These are phyloP conservation scores for Entosphenus tridentatus DNA, from an alignment of 2,113 vertebrate genomes.

Conservation along the genomic window DNA sequence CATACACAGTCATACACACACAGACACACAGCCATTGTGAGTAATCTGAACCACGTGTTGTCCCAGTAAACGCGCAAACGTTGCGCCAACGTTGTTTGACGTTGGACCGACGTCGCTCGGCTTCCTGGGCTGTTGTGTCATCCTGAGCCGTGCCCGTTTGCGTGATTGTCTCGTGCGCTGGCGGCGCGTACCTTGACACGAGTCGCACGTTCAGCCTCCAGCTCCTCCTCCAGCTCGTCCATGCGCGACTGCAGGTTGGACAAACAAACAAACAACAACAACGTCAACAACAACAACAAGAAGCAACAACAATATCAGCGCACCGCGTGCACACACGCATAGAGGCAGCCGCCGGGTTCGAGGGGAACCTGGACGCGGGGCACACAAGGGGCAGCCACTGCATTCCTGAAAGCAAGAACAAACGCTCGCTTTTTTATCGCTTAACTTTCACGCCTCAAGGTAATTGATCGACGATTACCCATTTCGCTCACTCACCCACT, in stretches of 20 bases:
- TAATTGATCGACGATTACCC: too few species aligned
- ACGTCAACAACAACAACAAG: not conserved
- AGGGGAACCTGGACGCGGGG: not conserved
- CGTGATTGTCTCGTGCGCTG: too few species aligned
- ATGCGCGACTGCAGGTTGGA: constrained; percentile 16
- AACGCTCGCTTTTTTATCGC: not conserved
- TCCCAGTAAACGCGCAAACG: too few species aligned
- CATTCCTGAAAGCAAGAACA: not conserved
- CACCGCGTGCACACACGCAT: not conserved
- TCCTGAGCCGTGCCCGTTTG: too few species aligned
- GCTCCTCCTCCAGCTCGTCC: constrained; percentile 28
- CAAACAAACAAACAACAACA: not conserved
- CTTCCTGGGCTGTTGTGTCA: too few species aligned
- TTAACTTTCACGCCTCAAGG: too few species aligned
- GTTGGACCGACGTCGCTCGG: too few species aligned
- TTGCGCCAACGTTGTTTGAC: too few species aligned
- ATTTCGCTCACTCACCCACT: too few species aligned
- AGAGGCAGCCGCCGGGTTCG: not conserved
- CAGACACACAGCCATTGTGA: too few species aligned
- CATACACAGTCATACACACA: too few species aligned
- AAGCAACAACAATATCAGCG: not conserved
- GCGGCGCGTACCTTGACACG: constrained; percentile 21
- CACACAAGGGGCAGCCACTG: not conserved
- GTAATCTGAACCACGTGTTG: too few species aligned
- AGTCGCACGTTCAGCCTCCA: constrained; percentile 24